Percentiles rank a stretch among this genome's conserved stretches.
These are phyloP conservation scores for Ligdia adustata DNA, from an alignment of 2,888 invertebrate genomes.

Conservation along the genomic window DNA sequence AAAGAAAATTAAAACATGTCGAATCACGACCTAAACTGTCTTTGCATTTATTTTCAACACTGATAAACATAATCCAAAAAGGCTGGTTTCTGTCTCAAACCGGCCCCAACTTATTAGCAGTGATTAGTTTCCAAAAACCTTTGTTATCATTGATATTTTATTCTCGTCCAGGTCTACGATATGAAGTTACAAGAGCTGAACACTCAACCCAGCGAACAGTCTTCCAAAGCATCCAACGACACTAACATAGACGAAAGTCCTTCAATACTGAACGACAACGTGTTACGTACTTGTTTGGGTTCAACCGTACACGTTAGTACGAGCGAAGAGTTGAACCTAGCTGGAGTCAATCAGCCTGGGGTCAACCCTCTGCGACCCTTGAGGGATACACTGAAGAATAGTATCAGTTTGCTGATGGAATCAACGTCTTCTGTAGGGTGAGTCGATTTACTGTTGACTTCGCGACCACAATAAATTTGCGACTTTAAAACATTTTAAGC, in stretches of 20 bases:
- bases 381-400: constrained; percentile 74
- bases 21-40: too few species aligned
- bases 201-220: constrained; percentile 54
- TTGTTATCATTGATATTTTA: too few species aligned
- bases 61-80: too few species aligned
- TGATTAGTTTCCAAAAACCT: too few species aligned
- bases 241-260: constrained; percentile 44
- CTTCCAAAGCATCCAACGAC: constrained; percentile 40
- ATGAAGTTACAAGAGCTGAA: constrained; percentile 70
- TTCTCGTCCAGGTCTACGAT: constrained; percentile 70
- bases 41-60: too few species aligned
- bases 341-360: constrained; percentile 64
- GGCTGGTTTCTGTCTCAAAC: too few species aligned
- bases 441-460: constrained; percentile 28
- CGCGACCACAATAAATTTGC: too few species aligned
- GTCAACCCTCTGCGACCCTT: constrained; percentile 68
- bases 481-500: too few species aligned
- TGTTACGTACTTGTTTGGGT: constrained; percentile 65
- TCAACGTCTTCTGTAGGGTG: constrained; percentile 62
- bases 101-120: too few species aligned
- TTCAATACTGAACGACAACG: constrained; percentile 59
- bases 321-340: constrained; percentile 68
- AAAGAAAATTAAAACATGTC: too few species aligned
- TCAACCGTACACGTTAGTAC: constrained; percentile 69
- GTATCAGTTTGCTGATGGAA: constrained; percentile 73